Conservation (phyloP, 2,797 vertebrate genomes). For the Sebastes baramenuke region DNA sequence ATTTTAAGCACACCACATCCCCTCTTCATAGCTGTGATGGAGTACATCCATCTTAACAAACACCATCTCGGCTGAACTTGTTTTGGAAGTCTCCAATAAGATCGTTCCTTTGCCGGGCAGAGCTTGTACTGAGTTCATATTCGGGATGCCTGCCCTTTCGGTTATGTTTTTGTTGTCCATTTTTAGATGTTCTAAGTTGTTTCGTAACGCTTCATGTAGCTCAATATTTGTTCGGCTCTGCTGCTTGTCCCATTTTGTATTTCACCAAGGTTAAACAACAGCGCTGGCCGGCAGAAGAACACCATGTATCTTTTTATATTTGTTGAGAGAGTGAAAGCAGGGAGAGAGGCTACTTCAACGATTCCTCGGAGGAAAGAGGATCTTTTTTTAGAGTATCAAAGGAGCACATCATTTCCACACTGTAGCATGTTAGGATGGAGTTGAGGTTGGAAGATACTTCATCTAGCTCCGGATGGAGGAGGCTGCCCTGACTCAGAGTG, state of each 20-base stretch:
- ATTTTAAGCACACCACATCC: slow-evolving; percentile 25
- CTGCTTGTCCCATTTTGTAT: slow-evolving; percentile 77
- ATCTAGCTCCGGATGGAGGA: slow-evolving; percentile 68
- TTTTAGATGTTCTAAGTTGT: slow-evolving; percentile 72
- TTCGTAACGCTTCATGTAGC: slow-evolving; percentile 64
- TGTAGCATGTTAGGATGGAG: slow-evolving; percentile 69
- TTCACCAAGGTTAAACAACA: slow-evolving; percentile 76
- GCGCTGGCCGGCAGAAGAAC: slow-evolving; percentile 63
- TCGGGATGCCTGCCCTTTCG: slow-evolving; percentile 44
- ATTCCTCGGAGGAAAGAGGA: slow-evolving; percentile 61
- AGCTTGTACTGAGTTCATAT: slow-evolving; percentile 46
- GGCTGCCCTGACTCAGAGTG: slow-evolving; percentile 60
- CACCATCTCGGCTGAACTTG: slow-evolving; percentile 41
- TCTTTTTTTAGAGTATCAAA: slow-evolving; percentile 78
- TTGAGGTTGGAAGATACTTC: slow-evolving; percentile 71
- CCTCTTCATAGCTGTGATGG: slow-evolving; percentile 29
- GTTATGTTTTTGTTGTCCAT: slow-evolving; percentile 63
- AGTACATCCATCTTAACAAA: slow-evolving; percentile 47
- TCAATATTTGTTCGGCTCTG: slow-evolving; percentile 71
- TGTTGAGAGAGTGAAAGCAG: slow-evolving; percentile 63
- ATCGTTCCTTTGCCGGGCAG: slow-evolving; percentile 31
- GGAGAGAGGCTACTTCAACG: slow-evolving; percentile 68
- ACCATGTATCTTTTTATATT: slow-evolving; percentile 74
- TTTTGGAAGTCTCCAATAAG: slow-evolving; percentile 58
- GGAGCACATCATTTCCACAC: slow-evolving; percentile 70